Percentiles rank a stretch among this genome's conserved stretches.
phyloP scores from a whole-genome alignment of 2,888 invertebrate species.

The Volucella inflata region DNA sequence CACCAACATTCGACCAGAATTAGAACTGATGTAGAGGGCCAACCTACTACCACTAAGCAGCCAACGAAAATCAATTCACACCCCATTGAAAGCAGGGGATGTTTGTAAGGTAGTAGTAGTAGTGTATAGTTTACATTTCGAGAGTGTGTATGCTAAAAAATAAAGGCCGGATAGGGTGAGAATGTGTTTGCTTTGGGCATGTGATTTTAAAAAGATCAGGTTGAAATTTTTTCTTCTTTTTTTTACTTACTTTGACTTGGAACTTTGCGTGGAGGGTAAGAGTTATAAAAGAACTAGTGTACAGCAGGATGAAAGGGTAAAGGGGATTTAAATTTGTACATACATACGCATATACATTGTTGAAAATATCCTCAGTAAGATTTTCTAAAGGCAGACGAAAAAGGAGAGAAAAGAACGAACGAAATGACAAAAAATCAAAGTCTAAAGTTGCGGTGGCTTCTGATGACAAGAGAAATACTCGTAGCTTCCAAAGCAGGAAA shows the following conservation, averaged over 20 bases:
- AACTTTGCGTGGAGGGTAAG: constrained; percentile 37
- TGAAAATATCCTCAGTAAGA: no score
- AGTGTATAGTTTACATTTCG: background rate
- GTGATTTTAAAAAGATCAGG: constrained; percentile 62
- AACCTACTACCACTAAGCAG: constrained; percentile 11
- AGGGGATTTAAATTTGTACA: no score
- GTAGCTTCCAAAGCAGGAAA: no score
- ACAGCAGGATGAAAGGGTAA: no score
- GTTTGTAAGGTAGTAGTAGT: constrained; percentile 41
- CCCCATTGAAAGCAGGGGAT: constrained; percentile 57
- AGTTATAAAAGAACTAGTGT: constrained; percentile 1
- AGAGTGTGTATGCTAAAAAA: background rate
- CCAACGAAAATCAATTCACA: constrained; percentile 68
- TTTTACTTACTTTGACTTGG: constrained; percentile 22
- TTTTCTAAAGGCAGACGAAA: no score
- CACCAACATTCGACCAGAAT: constrained; percentile 9
- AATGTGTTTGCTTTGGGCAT: constrained; percentile 29
- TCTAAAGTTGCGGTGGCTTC: no score
- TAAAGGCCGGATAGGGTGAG: background rate
- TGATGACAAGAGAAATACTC: no score
- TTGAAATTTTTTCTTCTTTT: constrained; percentile 35
- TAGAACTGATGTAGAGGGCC: constrained; percentile 4
- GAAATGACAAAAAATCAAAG: no score
- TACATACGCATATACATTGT: no score
- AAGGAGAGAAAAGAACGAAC: no score